phyloP scores from a whole-genome alignment of 2,888 invertebrate genomes.

The Stramonita haemastoma region DNA sequence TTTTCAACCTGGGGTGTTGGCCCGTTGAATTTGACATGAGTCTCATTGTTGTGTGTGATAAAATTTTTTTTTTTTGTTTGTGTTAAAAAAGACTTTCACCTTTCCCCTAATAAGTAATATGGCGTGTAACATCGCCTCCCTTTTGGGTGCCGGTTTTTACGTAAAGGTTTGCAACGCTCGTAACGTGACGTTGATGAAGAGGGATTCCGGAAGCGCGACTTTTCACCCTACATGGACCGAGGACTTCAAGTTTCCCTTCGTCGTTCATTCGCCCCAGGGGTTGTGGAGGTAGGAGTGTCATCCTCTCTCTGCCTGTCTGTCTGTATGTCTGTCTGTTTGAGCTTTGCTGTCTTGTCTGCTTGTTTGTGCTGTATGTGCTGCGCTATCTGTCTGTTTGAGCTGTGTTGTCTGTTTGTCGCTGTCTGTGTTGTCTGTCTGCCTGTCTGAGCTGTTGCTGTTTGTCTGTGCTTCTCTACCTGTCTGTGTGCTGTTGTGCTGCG shows the following conservation, averaged over 20 bases:
- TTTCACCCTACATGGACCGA: conserved; percentile 19
- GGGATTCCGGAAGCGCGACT: not conserved
- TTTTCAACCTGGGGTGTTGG: no score
- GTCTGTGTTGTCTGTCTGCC: no score
- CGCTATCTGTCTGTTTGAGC: no score
- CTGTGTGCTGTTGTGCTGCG: not conserved
- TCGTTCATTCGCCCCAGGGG: conserved; percentile 62
- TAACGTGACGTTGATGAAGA: conserved; percentile 33
- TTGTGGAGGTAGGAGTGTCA: conserved; percentile 58
- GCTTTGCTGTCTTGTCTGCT: no score
- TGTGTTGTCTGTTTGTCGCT: not conserved
- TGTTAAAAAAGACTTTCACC: no score
- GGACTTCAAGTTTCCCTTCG: conserved; percentile 48
- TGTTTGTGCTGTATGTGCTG: no score
- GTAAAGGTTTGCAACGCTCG: conserved; percentile 8
- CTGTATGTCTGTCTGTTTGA: not conserved
- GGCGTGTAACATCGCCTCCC: not conserved
- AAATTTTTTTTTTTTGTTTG: no score
- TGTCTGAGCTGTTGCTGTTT: no score
- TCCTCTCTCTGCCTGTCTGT: not conserved
- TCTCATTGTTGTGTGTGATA: no score
- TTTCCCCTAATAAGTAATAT: no score
- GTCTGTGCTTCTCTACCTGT: no score
- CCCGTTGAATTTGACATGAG: no score
- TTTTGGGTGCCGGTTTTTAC: not conserved